phyloP scores from a whole-genome alignment of 2,888 invertebrate species.

The Pheosia gnoma region DNA sequence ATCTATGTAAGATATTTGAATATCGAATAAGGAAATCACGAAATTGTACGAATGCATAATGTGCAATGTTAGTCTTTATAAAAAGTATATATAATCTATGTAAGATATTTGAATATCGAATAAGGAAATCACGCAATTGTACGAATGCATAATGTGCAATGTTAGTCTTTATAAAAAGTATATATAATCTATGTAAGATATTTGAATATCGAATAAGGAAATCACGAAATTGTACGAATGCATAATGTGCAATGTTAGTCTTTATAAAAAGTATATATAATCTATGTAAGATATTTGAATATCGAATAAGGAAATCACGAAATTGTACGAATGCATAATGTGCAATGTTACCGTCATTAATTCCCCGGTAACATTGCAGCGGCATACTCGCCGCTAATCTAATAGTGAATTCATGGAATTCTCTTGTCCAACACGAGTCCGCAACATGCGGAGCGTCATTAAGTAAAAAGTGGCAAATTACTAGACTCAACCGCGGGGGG shows the following conservation, averaged over 20 bases:
- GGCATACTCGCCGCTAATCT: conserved; percentile 33
- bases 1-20: too few species aligned
- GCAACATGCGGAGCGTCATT: conserved; percentile 52
- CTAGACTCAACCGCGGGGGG: conserved; percentile 51
- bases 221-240: not conserved
- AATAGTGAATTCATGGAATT: conserved; percentile 51
- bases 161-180: conserved; percentile 10
- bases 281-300: too few species aligned
- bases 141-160: conserved; percentile 13
- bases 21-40: too few species aligned
- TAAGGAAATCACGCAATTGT: too few species aligned
- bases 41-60: conserved; percentile 13
- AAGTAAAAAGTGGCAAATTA: conserved; percentile 54
- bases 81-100: too few species aligned
- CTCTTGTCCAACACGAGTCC: conserved; percentile 31
- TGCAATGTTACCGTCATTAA: conserved; percentile 19
- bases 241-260: conserved; percentile 21
- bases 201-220: too few species aligned
- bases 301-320: too few species aligned
- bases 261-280: too few species aligned
- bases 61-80: conserved; percentile 15
- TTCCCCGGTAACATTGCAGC: conserved; percentile 19
- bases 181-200: too few species aligned
- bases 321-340: conserved; percentile 11
- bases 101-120: too few species aligned